Conservation (phyloP, 2,797 vertebrate genomes). For the Sebastes glaucus region DNA sequence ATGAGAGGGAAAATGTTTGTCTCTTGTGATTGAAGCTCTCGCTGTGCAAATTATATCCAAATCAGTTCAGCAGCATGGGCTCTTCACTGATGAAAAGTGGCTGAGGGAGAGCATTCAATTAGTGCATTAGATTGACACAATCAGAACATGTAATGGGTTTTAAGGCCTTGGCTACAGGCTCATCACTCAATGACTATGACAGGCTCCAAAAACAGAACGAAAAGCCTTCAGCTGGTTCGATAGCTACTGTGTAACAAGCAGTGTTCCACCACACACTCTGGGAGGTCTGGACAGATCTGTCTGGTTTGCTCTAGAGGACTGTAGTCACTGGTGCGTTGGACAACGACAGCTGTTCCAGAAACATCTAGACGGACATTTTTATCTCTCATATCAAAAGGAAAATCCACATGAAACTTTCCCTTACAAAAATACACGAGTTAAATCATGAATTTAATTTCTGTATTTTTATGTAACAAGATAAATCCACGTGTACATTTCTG, state of each 20-base stretch:
- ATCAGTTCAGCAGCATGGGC: constrained; percentile 71
- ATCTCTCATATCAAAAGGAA: not conserved
- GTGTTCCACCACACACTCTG: not conserved
- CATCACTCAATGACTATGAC: constrained; percentile 44
- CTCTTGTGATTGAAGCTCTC: constrained; percentile 79
- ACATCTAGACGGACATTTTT: not conserved
- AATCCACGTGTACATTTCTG: not conserved
- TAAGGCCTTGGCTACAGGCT: constrained; percentile 50
- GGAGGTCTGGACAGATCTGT: not conserved
- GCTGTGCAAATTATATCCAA: constrained; percentile 79
- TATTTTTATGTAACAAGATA: not conserved
- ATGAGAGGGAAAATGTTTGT: constrained; percentile 84
- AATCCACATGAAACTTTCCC: not conserved
- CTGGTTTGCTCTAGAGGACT: not conserved
- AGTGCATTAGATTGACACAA: constrained; percentile 73
- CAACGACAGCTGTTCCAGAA: not conserved
- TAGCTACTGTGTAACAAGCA: not conserved
- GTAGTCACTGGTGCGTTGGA: not conserved
- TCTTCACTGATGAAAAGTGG: constrained; percentile 74
- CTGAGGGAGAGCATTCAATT: constrained; percentile 78
- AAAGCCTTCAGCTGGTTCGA: not conserved
- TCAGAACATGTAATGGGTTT: constrained; percentile 73
- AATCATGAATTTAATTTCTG: not conserved
- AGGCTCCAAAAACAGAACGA: constrained; percentile 5
- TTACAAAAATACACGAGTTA: not conserved